These are phyloP conservation scores for Callyntrura sp. DNA, from an alignment of 2,888 invertebrate species.

Conservation along the genomic window DNA sequence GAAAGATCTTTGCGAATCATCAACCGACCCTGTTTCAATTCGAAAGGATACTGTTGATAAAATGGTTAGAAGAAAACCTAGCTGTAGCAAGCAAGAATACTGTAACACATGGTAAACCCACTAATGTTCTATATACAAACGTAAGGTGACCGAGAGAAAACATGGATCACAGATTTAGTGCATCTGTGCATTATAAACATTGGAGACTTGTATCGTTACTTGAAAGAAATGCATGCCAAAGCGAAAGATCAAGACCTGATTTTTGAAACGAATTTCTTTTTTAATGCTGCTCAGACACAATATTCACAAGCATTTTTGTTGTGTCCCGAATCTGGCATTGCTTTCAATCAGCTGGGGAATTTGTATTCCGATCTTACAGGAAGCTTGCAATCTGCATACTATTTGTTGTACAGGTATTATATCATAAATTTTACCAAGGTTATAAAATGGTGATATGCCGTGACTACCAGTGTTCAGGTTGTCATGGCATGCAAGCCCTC, in stretches of 20 bases:
- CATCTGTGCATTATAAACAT: constrained; percentile 81
- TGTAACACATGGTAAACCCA: constrained; percentile 21
- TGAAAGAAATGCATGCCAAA: constrained; percentile 80
- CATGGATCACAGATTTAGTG: constrained; percentile 78
- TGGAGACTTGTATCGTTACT: constrained; percentile 82
- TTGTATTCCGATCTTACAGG: constrained; percentile 77
- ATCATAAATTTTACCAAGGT: neutral
- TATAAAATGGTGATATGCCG: neutral
- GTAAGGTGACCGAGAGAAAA: constrained; percentile 54
- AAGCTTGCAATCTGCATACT: constrained; percentile 80
- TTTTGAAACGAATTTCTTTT: constrained; percentile 58
- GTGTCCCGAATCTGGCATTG: constrained; percentile 79
- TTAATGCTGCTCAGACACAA: constrained; percentile 78
- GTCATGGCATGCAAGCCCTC: too few relatives aligned
- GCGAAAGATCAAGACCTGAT: constrained; percentile 45
- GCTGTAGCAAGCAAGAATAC: neutral
- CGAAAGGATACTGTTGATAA: constrained; percentile 8
- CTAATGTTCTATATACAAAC: neutral
- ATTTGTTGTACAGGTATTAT: constrained; percentile 81
- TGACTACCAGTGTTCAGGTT: too few relatives aligned
- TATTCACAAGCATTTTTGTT: constrained; percentile 82
- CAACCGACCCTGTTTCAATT: constrained; percentile 33
- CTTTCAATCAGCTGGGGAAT: constrained; percentile 82
- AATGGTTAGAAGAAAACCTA: neutral
- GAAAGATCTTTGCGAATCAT: constrained; percentile 48